A percentile compares a stretch with the other conserved stretches of the same genome.
Conservation (phyloP, 2,797 vertebrate genomes). For the Chelmon rostratus region DNA sequence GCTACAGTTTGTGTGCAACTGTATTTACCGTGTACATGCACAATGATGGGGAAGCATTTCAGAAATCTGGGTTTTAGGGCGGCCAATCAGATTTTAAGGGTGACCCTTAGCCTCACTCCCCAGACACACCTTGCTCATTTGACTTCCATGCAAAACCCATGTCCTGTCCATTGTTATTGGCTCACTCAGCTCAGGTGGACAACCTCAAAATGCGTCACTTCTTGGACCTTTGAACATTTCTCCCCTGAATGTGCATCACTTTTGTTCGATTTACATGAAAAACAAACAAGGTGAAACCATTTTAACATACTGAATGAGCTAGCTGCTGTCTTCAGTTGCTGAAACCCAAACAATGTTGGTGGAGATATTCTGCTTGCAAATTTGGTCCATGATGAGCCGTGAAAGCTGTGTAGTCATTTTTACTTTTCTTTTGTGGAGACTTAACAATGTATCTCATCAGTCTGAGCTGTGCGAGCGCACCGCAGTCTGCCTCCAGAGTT, state of each 20-base stretch:
- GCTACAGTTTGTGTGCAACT: not conserved
- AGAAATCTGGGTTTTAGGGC: not conserved
- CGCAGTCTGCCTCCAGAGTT: conserved; percentile 25
- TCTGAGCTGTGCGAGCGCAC: conserved; percentile 23
- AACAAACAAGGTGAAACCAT: no score
- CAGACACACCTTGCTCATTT: not conserved
- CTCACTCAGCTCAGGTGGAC: not conserved
- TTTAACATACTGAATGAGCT: not conserved
- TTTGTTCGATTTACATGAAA: not conserved
- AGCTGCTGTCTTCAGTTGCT: not conserved
- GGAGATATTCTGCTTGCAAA: not conserved
- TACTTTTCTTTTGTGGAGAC: conserved; percentile 9
- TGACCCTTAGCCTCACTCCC: not conserved
- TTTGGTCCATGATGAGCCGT: conserved; percentile 3
- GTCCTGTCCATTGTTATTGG: not conserved
- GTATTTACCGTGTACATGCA: not conserved
- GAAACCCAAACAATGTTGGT: not conserved
- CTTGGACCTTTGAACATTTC: not conserved
- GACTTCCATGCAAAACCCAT: not conserved
- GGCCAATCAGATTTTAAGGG: not conserved
- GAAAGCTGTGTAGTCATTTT: conserved; percentile 13
- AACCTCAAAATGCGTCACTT: not conserved
- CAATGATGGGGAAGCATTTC: not conserved
- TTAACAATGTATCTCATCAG: conserved; percentile 26
- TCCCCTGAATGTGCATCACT: not conserved